Conservation (phyloP, 2,888 invertebrate genomes). For the Tipula confusa region DNA sequence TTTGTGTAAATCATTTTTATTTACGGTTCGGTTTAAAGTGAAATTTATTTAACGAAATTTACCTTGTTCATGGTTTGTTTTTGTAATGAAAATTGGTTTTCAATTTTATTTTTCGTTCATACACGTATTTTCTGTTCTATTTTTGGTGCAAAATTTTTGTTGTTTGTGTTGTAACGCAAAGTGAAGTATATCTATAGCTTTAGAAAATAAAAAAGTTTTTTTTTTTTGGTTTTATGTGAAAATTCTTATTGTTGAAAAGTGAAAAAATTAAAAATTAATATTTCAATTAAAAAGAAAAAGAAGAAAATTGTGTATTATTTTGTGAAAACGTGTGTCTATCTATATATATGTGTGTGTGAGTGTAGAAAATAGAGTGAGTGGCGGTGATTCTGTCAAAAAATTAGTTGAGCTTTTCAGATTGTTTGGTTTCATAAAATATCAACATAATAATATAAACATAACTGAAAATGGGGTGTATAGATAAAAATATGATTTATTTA, state of each 20-base stretch:
- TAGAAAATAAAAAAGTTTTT: background rate
- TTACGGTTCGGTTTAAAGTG: background rate
- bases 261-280: constrained; percentile 25
- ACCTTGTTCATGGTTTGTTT: background rate
- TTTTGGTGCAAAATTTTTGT: background rate
- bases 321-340: background rate
- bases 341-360: background rate
- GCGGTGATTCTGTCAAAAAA: background rate
- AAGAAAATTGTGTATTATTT: background rate
- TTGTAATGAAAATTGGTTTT: background rate
- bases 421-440: background rate
- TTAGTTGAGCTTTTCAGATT: constrained; percentile 20
- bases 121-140: background rate
- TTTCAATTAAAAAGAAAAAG: background rate
- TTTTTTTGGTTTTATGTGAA: background rate
- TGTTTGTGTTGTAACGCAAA: background rate
- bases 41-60: background rate
- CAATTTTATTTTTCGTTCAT: background rate
- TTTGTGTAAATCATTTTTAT: background rate
- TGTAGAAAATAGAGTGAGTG: background rate
- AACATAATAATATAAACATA: background rate
- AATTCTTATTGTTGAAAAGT: constrained; percentile 25
- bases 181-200: background rate
- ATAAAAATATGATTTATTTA: constrained; percentile 25
- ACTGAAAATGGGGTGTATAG: background rate